A percentile compares a stretch with the other conserved stretches of the same genome.
Evolutionary conservation across 2,888 invertebrate species (phyloP).

Genomic region (Stenichneumon culpator): DNA sequence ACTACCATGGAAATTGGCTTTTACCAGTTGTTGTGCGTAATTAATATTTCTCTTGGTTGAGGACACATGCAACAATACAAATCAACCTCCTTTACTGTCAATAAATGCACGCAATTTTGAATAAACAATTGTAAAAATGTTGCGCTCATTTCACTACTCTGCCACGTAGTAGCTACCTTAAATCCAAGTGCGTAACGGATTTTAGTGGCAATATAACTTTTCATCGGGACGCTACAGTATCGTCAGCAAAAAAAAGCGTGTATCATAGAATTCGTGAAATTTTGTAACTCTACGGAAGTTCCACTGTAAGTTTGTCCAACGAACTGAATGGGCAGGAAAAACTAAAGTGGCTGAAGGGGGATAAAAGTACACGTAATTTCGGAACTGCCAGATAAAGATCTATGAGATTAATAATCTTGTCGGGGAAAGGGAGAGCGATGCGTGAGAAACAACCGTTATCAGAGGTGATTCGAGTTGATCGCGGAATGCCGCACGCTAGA

Average conservation of each 20-base stretch:
- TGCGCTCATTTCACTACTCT: too few relatives aligned
- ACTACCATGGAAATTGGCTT: too few relatives aligned
- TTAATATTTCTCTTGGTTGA: too few relatives aligned
- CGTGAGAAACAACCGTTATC: conserved; percentile 43
- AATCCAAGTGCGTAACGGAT: not conserved
- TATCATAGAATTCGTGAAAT: not conserved
- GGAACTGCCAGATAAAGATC: conserved; percentile 38
- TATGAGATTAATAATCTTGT: conserved; percentile 49
- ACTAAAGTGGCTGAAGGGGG: not conserved
- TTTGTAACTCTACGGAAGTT: not conserved
- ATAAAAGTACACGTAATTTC: conserved; percentile 4
- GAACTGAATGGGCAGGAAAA: not conserved
- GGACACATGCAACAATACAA: too few relatives aligned
- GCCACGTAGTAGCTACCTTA: too few relatives aligned
- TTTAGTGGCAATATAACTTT: not conserved
- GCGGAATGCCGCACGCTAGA: conserved; percentile 2
- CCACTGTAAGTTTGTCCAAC: not conserved
- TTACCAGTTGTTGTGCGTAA: too few relatives aligned
- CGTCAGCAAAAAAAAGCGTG: too few relatives aligned
- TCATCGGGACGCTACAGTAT: not conserved
- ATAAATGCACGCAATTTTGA: too few relatives aligned
- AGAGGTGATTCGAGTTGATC: conserved; percentile 7
- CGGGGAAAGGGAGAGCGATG: conserved; percentile 19
- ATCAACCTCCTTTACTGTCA: too few relatives aligned
- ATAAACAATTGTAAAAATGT: too few relatives aligned